phyloP scores from a whole-genome alignment of 2,797 vertebrate genomes.

The Megalops cyprinoides region DNA sequence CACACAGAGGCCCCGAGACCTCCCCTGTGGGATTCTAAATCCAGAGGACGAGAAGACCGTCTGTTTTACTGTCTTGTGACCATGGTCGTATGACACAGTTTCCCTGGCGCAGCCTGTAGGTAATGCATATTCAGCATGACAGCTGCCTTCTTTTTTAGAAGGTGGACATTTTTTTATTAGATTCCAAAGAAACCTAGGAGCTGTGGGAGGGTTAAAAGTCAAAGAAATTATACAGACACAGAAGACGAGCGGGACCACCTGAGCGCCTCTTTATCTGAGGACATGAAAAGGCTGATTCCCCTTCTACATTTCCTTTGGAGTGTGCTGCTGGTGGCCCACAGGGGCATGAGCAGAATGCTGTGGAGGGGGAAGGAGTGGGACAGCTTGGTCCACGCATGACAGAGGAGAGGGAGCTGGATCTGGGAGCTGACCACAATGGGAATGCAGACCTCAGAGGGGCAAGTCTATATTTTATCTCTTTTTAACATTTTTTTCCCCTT shows the following conservation, averaged over 20 bases:
- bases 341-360: background rate
- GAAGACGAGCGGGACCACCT: background rate
- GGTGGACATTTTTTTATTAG: background rate
- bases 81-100: too few relatives aligned
- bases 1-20: background rate
- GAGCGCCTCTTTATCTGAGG: background rate
- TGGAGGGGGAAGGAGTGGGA: background rate
- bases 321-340: background rate
- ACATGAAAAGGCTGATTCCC: background rate
- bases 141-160: too few relatives aligned
- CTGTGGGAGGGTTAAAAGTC: constrained; percentile 1
- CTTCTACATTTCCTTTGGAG: background rate
- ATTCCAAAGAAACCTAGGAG: background rate
- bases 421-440: background rate
- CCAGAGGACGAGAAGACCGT: background rate
- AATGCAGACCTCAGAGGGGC: background rate
- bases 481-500: background rate
- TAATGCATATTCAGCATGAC: background rate
- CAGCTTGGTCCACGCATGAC: too few relatives aligned
- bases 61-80: background rate
- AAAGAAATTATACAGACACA: background rate
- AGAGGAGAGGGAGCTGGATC: background rate
- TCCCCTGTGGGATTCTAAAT: background rate
- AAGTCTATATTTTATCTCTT: background rate
- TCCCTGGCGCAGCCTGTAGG: background rate